Base-by-base conservation (phyloP, 2,888 invertebrate species). In the Mesopsocus fuscifrons region DNA sequence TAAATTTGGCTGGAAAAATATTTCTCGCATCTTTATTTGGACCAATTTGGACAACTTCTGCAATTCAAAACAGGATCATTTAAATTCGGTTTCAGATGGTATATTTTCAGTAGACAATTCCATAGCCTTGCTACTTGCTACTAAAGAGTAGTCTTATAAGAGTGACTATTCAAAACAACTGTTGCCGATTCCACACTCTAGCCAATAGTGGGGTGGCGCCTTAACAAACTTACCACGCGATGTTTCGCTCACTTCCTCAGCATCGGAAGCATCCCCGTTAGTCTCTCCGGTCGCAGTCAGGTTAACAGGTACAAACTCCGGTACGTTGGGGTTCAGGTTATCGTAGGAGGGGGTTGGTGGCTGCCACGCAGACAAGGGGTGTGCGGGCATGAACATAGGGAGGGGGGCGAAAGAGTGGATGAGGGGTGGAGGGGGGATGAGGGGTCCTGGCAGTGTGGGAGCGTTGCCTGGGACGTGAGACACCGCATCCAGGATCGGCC, bases 281-380 rank as follows among this genome's bases (percentile, higher is more conserved):
- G n/a, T n/a, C n/a, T n/a, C n/a, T 33, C 43, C 32, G 34, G 31
- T 46, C 41, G 53, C 54, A 52, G 15, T 44, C 34, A 30, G 31
- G 15, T 17, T 45, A 48, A 67, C 63, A 50, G 87, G 85, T 49
- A 87, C 68, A 59, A 87, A 87, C 62, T 85, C 87, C 0, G 85
- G 82, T 41, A 87, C 87, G 58, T 85, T 77, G 2, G 84, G 84
- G 63, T 88, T 85, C 45, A 87, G 66, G 52, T 67, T 71, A 43
- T 80, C 79, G 50, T 59, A 56, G 16, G 18, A 35, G 8, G 45
- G 18, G 33, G 42, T 38, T 16, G 33, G 13, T 30, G 16, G 42
- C 34, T 34, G 34, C 30, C 31, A 22, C 34, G 40, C 34, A 31
- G 34, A 22, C 41, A 41, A 42, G 3, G 20, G 17, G n/a, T 13